These are phyloP conservation scores for Cossypha polioptera DNA, from an alignment of 2,797 vertebrate species.

Conservation along the genomic window DNA sequence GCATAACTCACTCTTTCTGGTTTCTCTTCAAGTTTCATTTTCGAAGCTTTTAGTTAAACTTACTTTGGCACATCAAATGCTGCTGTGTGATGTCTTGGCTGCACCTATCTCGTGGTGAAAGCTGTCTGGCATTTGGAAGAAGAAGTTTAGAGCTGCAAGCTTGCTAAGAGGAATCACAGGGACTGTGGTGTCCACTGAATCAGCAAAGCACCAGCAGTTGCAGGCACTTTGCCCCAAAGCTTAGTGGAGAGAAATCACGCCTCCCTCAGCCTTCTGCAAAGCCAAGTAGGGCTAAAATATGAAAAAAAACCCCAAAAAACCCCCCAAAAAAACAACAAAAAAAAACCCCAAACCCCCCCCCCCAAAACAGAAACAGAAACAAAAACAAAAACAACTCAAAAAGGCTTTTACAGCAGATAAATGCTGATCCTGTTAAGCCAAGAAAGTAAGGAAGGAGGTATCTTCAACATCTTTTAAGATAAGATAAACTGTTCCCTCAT, in stretches of 20 bases:
- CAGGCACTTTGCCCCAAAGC: background rate
- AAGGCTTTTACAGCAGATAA: background rate
- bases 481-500: background rate
- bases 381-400: background rate
- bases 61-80: background rate
- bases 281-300: background rate
- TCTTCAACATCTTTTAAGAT: background rate
- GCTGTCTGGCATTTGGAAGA: background rate
- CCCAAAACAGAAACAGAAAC: too few species aligned
- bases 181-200: accelerated
- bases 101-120: background rate
- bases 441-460: background rate
- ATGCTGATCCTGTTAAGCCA: background rate
- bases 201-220: background rate
- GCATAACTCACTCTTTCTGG: background rate
- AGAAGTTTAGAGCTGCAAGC: background rate
- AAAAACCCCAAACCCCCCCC: too few species aligned
- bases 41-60: background rate
- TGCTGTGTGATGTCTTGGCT: background rate
- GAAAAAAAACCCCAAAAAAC: background rate
- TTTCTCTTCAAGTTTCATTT: background rate
- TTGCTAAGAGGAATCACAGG: background rate
- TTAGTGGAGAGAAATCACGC: accelerated
- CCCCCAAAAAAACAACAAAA: too few species aligned
- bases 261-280: background rate